These are phyloP conservation scores for Atlantisia rogersi DNA, from an alignment of 2,113 vertebrate species.

Conservation along the genomic window DNA sequence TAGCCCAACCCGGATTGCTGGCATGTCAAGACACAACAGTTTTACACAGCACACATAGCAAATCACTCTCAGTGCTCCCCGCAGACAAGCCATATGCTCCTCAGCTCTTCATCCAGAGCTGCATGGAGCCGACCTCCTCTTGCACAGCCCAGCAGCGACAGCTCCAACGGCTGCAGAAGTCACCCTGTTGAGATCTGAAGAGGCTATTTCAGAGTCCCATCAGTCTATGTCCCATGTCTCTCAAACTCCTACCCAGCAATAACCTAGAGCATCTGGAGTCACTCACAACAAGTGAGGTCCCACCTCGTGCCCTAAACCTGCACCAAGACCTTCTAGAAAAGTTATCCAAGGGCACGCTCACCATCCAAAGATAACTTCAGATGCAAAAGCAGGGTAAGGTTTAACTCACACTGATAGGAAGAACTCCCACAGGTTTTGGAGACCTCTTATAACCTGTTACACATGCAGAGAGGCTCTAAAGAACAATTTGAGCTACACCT, in stretches of 20 bases:
- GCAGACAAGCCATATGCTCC: not conserved
- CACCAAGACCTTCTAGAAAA: too few relatives aligned
- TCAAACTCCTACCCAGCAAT: not conserved
- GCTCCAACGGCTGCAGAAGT: accelerated
- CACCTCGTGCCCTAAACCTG: not conserved
- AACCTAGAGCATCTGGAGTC: not conserved
- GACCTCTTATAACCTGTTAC: accelerated
- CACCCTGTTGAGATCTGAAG: accelerated
- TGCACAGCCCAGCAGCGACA: accelerated
- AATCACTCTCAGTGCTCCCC: not conserved
- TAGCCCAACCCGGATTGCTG: not conserved
- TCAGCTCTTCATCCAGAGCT: not conserved
- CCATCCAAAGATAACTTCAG: not conserved
- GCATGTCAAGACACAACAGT: not conserved
- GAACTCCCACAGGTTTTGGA: not conserved
- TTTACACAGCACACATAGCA: not conserved
- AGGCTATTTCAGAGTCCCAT: not conserved
- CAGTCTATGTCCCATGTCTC: not conserved
- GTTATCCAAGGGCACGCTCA: not conserved
- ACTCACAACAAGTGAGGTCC: not conserved
- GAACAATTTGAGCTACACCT: not conserved
- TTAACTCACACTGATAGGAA: not conserved
- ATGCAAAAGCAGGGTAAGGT: too few relatives aligned
- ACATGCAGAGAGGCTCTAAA: accelerated
- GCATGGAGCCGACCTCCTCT: accelerated